Evolutionary conservation across 2,888 invertebrate species (phyloP).

Genomic region (Trisateles emortualis): DNA sequence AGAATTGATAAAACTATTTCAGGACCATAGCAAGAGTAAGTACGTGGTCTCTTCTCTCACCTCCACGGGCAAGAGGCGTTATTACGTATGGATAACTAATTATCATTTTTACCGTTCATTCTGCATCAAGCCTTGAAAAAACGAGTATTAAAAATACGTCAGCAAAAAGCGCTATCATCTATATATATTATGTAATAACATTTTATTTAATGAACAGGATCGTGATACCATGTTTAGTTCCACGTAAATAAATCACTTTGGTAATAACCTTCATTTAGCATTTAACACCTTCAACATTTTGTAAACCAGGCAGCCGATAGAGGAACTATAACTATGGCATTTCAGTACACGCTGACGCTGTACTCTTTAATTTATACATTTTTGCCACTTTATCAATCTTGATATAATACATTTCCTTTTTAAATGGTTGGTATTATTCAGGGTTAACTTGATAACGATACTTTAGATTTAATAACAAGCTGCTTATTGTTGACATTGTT

Average conservation of each 20-base stretch:
- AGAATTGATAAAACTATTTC: too few relatives aligned
- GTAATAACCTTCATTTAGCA: conserved; percentile 52
- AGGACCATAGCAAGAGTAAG: too few relatives aligned
- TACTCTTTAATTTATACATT: conserved; percentile 5
- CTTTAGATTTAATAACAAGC: too few relatives aligned
- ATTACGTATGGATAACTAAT: too few relatives aligned
- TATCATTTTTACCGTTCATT: too few relatives aligned
- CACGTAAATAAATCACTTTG: conserved; percentile 44
- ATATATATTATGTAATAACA: too few relatives aligned
- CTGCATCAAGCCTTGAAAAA: not conserved
- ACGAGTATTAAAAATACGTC: not conserved
- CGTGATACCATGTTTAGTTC: conserved; percentile 27
- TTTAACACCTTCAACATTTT: conserved; percentile 48
- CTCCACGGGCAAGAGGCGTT: too few relatives aligned
- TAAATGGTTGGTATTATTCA: conserved; percentile 19
- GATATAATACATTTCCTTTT: not conserved
- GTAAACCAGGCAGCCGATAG: conserved; percentile 51
- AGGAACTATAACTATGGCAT: conserved; percentile 58
- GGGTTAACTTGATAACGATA: conserved; percentile 32
- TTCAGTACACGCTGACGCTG: conserved; percentile 24
- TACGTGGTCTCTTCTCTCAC: too few relatives aligned
- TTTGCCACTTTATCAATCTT: not conserved
- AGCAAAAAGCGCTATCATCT: not conserved
- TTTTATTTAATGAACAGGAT: not conserved
- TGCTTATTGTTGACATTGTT: too few relatives aligned